Percentiles rank a stretch among this genome's conserved stretches.
Conservation (phyloP, 2,113 vertebrate genomes). For the Elanus axillaris region DNA sequence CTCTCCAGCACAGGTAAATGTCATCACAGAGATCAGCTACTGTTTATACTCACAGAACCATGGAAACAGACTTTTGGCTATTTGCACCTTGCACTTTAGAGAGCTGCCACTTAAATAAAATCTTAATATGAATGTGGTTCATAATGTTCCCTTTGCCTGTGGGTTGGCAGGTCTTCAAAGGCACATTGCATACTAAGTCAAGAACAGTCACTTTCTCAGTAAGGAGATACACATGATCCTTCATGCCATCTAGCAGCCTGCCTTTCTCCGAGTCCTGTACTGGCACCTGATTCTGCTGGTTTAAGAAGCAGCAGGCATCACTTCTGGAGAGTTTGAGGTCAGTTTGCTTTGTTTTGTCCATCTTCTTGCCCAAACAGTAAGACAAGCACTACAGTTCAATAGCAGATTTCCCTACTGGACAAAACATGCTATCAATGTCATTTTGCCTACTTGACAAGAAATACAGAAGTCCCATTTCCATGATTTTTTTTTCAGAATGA, state of each 20-base stretch:
- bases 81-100: background rate
- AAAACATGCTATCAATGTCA: background rate
- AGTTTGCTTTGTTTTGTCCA: background rate
- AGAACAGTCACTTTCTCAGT: background rate
- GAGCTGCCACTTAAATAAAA: background rate
- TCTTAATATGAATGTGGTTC: background rate
- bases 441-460: background rate
- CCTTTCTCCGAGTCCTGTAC: background rate
- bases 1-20: background rate
- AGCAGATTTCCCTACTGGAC: background rate
- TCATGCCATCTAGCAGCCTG: background rate
- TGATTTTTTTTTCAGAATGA: background rate
- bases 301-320: background rate
- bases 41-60: background rate
- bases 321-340: background rate
- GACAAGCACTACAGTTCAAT: background rate
- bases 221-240: background rate
- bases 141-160: background rate
- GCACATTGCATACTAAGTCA: background rate
- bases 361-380: background rate
- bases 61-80: background rate
- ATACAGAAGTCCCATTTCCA: background rate
- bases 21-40: background rate
- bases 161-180: background rate
- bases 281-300: background rate